Conservation (phyloP, 2,113 vertebrate species). For the Zonotrichia leucophrys region DNA sequence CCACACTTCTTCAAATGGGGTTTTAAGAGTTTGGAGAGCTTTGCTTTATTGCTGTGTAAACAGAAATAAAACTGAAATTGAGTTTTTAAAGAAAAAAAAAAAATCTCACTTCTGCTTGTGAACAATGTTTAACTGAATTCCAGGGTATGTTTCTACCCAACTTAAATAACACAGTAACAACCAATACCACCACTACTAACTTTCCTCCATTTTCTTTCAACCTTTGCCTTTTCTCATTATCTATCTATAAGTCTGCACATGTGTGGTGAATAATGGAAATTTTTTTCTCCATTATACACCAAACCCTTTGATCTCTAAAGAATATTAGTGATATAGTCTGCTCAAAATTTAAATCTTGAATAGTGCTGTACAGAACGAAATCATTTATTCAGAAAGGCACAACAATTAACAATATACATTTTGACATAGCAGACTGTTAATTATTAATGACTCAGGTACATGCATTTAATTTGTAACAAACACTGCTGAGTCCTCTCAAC, state of each 20-base stretch:
- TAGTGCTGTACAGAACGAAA: not conserved
- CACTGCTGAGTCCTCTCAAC: constrained; percentile 36
- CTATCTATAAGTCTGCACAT: not conserved
- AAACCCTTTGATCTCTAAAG: constrained; percentile 40
- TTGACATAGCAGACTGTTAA: constrained; percentile 62
- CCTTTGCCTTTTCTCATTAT: not conserved
- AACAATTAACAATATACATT: constrained; percentile 70
- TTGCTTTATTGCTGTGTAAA: not conserved
- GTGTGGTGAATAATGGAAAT: not conserved
- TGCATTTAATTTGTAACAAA: constrained; percentile 61
- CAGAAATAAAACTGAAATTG: not conserved
- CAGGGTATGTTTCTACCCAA: not conserved
- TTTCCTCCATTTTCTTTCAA: not conserved
- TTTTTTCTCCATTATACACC: not conserved
- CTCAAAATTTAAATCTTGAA: constrained; percentile 32
- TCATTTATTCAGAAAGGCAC: constrained; percentile 56
- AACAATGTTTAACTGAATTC: not conserved
- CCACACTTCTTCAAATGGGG: not conserved
- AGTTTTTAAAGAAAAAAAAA: not conserved
- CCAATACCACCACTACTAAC: not conserved
- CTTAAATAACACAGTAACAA: not conserved
- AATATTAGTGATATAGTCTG: not conserved
- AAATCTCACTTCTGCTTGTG: not conserved
- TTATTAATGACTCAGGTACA: constrained; percentile 63
- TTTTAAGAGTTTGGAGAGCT: not conserved